A percentile compares a stretch with the other conserved stretches of the same genome.
These are phyloP conservation scores for Troides helena DNA, from an alignment of 2,888 invertebrate genomes.

Conservation along the genomic window DNA sequence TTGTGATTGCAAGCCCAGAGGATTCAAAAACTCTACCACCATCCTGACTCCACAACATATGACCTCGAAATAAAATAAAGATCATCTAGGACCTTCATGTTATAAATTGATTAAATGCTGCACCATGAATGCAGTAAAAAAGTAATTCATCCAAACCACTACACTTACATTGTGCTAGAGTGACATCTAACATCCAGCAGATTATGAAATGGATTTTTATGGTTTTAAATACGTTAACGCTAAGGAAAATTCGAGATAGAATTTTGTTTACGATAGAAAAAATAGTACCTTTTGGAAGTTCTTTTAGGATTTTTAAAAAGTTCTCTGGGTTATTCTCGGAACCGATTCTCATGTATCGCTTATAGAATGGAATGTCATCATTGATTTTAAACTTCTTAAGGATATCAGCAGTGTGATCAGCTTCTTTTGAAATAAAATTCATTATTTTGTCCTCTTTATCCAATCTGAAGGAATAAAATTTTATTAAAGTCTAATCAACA, in stretches of 20 bases:
- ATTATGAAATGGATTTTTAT: too few species aligned
- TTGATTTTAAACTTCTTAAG: slow-evolving; percentile 47
- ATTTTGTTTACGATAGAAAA: not conserved
- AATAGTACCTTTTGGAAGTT: slow-evolving; percentile 66
- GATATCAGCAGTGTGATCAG: slow-evolving; percentile 39
- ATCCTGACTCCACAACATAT: too few species aligned
- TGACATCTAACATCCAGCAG: too few species aligned
- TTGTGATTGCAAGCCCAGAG: too few species aligned
- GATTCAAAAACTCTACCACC: too few species aligned
- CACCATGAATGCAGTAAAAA: too few species aligned
- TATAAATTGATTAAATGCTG: too few species aligned
- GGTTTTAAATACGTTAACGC: too few species aligned
- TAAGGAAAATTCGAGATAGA: not conserved
- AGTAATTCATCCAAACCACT: too few species aligned
- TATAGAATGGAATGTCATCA: slow-evolving; percentile 56
- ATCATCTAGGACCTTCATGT: too few species aligned
- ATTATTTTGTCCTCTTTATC: slow-evolving; percentile 49
- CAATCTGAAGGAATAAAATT: slow-evolving; percentile 44
- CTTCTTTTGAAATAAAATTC: slow-evolving; percentile 42
- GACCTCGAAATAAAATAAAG: too few species aligned
- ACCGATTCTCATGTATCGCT: slow-evolving; percentile 59
- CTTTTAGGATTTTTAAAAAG: slow-evolving; percentile 59
- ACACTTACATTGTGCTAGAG: too few species aligned
- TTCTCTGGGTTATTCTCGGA: slow-evolving; percentile 63
- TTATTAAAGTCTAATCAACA: not conserved